These are phyloP conservation scores for Lysandra coridon DNA, from an alignment of 2,888 invertebrate species.

Conservation along the genomic window DNA sequence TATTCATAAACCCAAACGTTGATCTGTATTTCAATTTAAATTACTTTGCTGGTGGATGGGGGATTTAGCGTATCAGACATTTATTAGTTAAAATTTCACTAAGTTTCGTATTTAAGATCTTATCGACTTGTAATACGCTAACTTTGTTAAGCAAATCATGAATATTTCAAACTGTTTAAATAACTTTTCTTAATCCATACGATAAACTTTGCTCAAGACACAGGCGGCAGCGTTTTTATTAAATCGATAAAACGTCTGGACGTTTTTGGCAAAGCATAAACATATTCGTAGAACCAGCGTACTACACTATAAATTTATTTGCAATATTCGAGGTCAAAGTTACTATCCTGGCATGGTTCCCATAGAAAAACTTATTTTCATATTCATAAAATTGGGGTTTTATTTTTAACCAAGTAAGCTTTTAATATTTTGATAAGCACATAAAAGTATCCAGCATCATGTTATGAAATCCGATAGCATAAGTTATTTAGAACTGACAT, in stretches of 20 bases:
- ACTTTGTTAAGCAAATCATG: slow-evolving; percentile 55
- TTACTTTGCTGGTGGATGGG: not conserved
- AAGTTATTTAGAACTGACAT: slow-evolving; percentile 9
- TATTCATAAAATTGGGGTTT: not conserved
- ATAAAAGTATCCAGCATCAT: not conserved
- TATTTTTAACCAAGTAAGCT: not conserved
- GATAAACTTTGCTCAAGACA: not conserved
- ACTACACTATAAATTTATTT: not conserved
- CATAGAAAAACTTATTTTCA: not conserved
- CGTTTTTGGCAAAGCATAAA: slow-evolving; percentile 1
- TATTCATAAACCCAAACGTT: not conserved
- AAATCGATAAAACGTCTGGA: not conserved
- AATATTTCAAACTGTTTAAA: slow-evolving; percentile 43
- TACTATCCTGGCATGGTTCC: not conserved
- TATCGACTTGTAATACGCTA: slow-evolving; percentile 40
- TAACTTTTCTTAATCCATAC: slow-evolving; percentile 34
- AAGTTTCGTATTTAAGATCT: slow-evolving; percentile 38
- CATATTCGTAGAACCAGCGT: not conserved
- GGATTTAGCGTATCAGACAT: not conserved
- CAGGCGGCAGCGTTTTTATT: slow-evolving; percentile 6
- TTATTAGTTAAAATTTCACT: slow-evolving; percentile 15
- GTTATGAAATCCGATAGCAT: slow-evolving; percentile 6
- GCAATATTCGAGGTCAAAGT: slow-evolving; percentile 14
- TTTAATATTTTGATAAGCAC: not conserved
- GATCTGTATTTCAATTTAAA: slow-evolving; percentile 8